Percentiles rank a stretch among this genome's conserved stretches.
phyloP scores from a whole-genome alignment of 2,888 invertebrate species.

The Listrodromus nycthemerus region DNA sequence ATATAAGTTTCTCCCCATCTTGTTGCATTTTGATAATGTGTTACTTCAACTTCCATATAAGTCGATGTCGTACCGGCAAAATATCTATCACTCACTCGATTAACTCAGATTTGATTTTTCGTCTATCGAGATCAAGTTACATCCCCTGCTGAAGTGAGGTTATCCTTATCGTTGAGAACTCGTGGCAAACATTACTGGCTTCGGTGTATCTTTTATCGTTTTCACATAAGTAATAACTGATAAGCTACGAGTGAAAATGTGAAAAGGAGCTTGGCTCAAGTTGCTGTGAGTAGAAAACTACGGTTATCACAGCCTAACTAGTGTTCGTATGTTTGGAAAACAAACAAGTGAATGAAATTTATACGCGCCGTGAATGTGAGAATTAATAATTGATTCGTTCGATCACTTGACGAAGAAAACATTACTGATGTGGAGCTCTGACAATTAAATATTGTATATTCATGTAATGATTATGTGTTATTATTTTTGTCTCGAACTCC shows the following conservation, averaged over 20 bases:
- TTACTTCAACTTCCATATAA: conserved; percentile 25
- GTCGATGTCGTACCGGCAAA: background rate
- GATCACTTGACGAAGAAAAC: background rate
- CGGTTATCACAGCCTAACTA: background rate
- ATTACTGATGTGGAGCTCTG: background rate
- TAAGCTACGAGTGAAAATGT: background rate
- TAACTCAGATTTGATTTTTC: background rate
- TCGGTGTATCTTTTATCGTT: no score
- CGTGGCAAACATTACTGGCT: background rate
- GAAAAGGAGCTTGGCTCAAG: background rate
- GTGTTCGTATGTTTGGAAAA: background rate
- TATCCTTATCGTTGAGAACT: background rate
- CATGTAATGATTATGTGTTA: background rate
- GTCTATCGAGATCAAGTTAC: background rate
- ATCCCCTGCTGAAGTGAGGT: background rate
- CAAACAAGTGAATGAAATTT: background rate
- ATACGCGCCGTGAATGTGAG: background rate
- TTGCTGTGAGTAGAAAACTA: background rate
- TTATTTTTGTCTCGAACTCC: background rate
- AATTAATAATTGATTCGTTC: background rate
- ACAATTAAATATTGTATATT: background rate
- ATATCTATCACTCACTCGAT: background rate
- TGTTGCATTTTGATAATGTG: conserved; percentile 34
- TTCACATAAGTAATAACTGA: no score
- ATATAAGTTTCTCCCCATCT: conserved; percentile 79